Base-by-base conservation (phyloP, 2,888 invertebrate species). In the Thymelicus sylvestris region DNA sequence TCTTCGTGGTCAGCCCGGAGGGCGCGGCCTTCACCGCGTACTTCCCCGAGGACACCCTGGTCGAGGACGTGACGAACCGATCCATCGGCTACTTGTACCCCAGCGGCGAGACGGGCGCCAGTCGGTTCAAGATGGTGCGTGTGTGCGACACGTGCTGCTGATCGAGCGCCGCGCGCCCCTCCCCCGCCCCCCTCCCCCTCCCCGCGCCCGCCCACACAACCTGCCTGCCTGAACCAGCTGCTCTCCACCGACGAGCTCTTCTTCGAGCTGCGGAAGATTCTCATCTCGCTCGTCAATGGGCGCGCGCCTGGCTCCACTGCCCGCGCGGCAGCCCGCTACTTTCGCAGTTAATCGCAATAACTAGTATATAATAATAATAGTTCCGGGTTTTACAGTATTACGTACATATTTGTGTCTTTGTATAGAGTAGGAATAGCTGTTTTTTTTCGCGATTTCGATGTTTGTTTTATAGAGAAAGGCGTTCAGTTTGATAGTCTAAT, bases 281-380 rank as follows among this genome's bases (percentile, higher is more conserved):
- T 93, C 0, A 93, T 93, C 75, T 92, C 93, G 1, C 74, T 93
- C 31, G 87, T 93, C 44, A 92, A 93, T 92, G 0, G 93, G 93
- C 0, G 93, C 93, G 0, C 77, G 90, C 0, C 79, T 93, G 0
- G 93, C 93, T 93, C 5, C 91, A 92, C 55, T 92, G 93, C 0
- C 92, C 93, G 0, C 93, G 92, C 71, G 93, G 93, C 0, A 91
- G 89, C 74, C 93, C 93, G 0, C 75, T 93, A 39, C 80, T 93
- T 0, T 90, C 92, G 0, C 93, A 93, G 72, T 19, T 19, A 1
- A 19, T 19, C 19, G 19, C 19, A 19, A 19, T 19, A 19, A 19
- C 0, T 19, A 19, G 0, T 19, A 19, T 19, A 19, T 19, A 19
- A 19, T 19, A 19, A 19, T 19, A 19, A 19, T 19, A 19, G 19